Base-by-base conservation (phyloP, 2,797 vertebrate species). In the Chaetophractus vellerosus region DNA sequence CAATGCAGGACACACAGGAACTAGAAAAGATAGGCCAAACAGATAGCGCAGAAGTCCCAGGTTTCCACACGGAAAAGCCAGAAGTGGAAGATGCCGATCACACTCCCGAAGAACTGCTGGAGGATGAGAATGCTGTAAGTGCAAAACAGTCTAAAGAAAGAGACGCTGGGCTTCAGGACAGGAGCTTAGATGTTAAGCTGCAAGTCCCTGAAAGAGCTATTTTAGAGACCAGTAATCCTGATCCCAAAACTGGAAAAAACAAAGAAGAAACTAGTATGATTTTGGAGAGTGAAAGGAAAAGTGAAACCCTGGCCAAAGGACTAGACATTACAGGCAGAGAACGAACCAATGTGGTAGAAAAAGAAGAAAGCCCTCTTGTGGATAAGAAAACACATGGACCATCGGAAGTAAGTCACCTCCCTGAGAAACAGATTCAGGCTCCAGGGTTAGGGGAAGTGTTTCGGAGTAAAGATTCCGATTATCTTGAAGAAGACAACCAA, bases 71-170 rank as follows among this genome's bases (percentile, higher is more conserved):
- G 18, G 82, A 90, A 76, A 94, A 97, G 12, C 2, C 61, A 21
- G 94, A 96, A 41, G 94, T 89, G 18, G 97, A 96, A 21, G 98
- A 98, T 0, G 79, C 97, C 1, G 90, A 97, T 12, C 36, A 8
- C 14, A 1, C 4, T 6, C 91, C 94, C 4, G 98, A 99, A 81
- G 98, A 98, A 87, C 97, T 99, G 2, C 98, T 99, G 83, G 99
- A 99, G 97, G 99, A 99, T 97, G 99, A 99, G 98, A 99, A 99
- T 76, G 99, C 99, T 76, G 66, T 97, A 31, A 98, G 97, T 48
- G 98, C 98, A 64, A 96, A 94, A 75, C 83, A 96, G 57, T 97
- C 96, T 4, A 96, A 96, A 96, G 96, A 83, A 63, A 76, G 66
- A n/a, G 66, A 52, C 88, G 92, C 79, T 24, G 87, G 88, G 41